phyloP scores from a whole-genome alignment of 1,140 invertebrate species.

The Drosophila parvula region DNA sequence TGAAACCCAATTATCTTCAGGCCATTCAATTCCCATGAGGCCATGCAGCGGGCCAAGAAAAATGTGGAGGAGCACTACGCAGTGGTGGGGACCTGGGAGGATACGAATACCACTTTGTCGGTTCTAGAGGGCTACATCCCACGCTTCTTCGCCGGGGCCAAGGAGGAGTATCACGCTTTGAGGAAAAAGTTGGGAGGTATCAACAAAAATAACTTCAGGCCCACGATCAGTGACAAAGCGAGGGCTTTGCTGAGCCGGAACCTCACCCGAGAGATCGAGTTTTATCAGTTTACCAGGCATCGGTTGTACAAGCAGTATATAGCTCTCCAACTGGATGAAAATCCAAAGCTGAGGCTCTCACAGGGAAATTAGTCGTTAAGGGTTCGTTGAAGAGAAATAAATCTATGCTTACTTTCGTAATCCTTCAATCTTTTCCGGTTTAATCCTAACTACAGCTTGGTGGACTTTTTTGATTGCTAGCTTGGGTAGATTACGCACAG shows the following conservation, averaged over 20 bases:
- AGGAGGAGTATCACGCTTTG: conserved; percentile 85
- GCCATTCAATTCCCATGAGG: conserved; percentile 92
- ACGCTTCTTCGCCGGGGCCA: conserved; percentile 91
- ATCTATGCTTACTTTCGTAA: conserved; percentile 54
- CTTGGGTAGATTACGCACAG: conserved; percentile 32
- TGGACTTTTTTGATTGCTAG: conserved; percentile 19
- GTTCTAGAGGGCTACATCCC: conserved; percentile 94
- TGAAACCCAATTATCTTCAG: conserved; percentile 84
- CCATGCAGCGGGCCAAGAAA: conserved; percentile 91
- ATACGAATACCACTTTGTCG: conserved; percentile 92
- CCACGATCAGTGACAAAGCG: conserved; percentile 90
- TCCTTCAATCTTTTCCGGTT: conserved; percentile 45
- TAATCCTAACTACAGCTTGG: conserved; percentile 32
- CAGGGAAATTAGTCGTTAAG: conserved; percentile 21
- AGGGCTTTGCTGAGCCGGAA: conserved; percentile 92
- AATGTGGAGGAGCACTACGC: conserved; percentile 93
- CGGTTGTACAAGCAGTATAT: conserved; percentile 91
- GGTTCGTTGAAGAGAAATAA: conserved; percentile 44
- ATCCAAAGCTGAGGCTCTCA: conserved; percentile 60
- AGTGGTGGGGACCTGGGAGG: conserved; percentile 94
- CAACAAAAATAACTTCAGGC: conserved; percentile 90
- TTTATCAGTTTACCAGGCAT: conserved; percentile 95
- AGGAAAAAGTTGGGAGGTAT: conserved; percentile 89
- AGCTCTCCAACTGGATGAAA: conserved; percentile 85
- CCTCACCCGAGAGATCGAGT: conserved; percentile 95